Conservation (phyloP, 1,140 invertebrate genomes). For the Grapholita molesta region DNA sequence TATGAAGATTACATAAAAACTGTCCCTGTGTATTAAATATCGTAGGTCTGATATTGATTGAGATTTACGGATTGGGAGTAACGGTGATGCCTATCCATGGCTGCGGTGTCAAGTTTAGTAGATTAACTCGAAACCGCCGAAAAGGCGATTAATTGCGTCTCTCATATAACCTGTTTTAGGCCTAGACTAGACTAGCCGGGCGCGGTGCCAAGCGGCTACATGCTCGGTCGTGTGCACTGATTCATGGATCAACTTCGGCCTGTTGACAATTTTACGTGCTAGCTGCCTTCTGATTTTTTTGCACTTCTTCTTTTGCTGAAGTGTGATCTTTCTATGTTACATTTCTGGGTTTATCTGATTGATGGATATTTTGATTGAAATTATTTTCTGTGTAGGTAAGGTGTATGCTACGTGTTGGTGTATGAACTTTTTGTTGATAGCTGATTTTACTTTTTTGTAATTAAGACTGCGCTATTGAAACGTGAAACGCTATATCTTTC, state of each 20-base stretch:
- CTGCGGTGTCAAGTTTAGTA: background rate
- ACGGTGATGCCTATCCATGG: background rate
- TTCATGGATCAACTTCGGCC: slow-evolving; percentile 34
- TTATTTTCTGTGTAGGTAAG: too few species aligned
- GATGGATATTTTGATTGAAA: too few species aligned
- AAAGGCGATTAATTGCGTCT: background rate
- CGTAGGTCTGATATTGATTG: too few species aligned
- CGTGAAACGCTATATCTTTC: too few species aligned
- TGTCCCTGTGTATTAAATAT: too few species aligned
- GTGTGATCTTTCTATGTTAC: background rate
- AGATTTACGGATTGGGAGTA: too few species aligned
- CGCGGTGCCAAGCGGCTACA: slow-evolving; percentile 39
- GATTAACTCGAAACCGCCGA: background rate
- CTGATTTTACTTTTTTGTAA: too few species aligned
- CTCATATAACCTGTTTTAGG: background rate
- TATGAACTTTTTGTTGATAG: too few species aligned
- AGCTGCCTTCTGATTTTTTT: background rate
- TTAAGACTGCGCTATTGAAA: too few species aligned
- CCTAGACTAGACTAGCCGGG: slow-evolving; percentile 30
- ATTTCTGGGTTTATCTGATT: background rate
- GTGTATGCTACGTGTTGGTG: too few species aligned
- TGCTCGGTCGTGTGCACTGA: slow-evolving; percentile 34
- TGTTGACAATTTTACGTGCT: slow-evolving; percentile 22
- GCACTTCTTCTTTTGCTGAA: background rate
- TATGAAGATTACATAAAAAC: too few species aligned